Base-by-base conservation (phyloP, 2,113 vertebrate species). In the Leptobrachium ailaonicum region DNA sequence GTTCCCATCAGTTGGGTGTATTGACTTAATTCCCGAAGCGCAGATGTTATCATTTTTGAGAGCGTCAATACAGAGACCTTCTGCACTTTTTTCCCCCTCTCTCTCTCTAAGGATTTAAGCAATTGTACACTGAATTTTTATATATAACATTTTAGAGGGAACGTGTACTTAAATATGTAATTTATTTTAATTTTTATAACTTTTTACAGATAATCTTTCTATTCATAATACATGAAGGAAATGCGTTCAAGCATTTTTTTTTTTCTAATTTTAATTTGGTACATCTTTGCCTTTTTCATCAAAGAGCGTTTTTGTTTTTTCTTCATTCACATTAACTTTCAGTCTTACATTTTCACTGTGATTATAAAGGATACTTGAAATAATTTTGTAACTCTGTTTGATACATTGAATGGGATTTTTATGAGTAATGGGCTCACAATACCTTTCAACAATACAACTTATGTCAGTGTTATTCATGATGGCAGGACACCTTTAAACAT, bases 1-100 rank as follows among this genome's bases (percentile, higher is more conserved):
- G 96, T 99, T 72, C 98, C 98, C 0, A 94, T 99, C 84, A 99
- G 92, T 90, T 99, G 98, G 98, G 97, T 99, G 58, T 99, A 98
- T 77, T 99, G 93, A 98, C 44, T 71, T 84, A 98, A 40, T 71
- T 84, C 71, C 53, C 54, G 0, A 10, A 32, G 8, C 2, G 79
- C 7, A 14, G 63, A 83, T 84, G 77, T 71, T 68, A 67, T 83
- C 41, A 71, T 82, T 32, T 32, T 32, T 58, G 82, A 60, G 70
- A 82, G 82, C 83, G 83, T 82, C 85, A 84, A 80, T 45, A 80
- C 70, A 44, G 72, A 76, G 63, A 82, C 58, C 85, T 86, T 47
- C 71, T 5, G 83, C 83, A 76, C 85, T 73, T 82, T 90, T 92
- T 91, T 90, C 90, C 88, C 86, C 89, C 85, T 86, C 76, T 90